These are phyloP conservation scores for Ceratosolen fusciceps DNA, from an alignment of 1,140 invertebrate genomes.

Conservation along the genomic window DNA sequence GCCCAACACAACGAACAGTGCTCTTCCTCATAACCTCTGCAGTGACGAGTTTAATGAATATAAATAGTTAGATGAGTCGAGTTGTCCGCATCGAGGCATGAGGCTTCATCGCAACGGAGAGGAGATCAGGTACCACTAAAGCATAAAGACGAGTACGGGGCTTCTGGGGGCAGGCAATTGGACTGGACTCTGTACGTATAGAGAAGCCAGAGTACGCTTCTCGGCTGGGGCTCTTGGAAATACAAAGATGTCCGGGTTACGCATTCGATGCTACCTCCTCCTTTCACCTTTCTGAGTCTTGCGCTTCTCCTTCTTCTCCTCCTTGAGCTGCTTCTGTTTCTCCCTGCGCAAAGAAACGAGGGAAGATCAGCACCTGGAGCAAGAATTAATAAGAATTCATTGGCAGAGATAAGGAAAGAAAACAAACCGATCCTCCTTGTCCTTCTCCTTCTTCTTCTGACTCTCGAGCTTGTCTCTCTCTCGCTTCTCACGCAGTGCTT, in stretches of 20 bases:
- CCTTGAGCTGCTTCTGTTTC: conserved; percentile 86
- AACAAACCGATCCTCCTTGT: conserved; percentile 85
- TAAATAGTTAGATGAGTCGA: conserved; percentile 8
- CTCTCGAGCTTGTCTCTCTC: conserved; percentile 84
- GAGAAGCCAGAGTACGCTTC: conserved; percentile 51
- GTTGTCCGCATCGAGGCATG: conserved; percentile 14
- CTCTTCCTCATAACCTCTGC: background rate
- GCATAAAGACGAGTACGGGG: conserved; percentile 37
- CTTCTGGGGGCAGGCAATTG: conserved; percentile 28
- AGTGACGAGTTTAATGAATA: conserved; percentile 30
- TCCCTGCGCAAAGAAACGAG: conserved; percentile 76
- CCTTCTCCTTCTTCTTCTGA: conserved; percentile 88
- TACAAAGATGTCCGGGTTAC: conserved; percentile 30
- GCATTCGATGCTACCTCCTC: conserved; percentile 79
- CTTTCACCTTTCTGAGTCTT: conserved; percentile 89
- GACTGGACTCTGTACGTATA: conserved; percentile 51
- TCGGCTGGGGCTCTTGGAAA: conserved; percentile 42
- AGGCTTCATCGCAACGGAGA: conserved; percentile 27
- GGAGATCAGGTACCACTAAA: conserved; percentile 43
- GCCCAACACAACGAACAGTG: background rate
- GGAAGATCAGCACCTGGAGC: background rate
- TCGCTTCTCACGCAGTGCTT: conserved; percentile 81
- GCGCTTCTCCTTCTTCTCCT: conserved; percentile 90
- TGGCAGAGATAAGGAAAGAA: background rate
- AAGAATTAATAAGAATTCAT: background rate